Conservation (phyloP, 2,797 vertebrate genomes). For the Sebastes melanostomus region DNA sequence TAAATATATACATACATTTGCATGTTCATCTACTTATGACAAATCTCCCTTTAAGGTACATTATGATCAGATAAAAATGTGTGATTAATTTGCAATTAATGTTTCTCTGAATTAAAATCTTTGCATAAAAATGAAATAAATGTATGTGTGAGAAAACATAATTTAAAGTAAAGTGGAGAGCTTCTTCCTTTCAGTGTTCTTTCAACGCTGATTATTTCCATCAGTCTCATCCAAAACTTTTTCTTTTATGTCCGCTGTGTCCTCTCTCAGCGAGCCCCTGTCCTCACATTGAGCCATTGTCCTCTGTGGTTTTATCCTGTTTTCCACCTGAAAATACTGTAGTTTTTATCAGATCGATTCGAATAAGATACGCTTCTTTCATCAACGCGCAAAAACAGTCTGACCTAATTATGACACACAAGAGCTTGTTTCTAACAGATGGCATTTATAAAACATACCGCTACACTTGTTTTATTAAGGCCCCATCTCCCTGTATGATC, state of each 20-base stretch:
- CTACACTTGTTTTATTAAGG: constrained; percentile 23
- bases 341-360: constrained; percentile 39
- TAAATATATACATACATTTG: too few species aligned
- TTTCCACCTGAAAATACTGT: constrained; percentile 18
- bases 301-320: constrained; percentile 31
- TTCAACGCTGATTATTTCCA: background rate
- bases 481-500: background rate
- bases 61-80: too few species aligned
- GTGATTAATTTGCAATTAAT: too few species aligned
- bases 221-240: background rate
- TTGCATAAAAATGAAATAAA: background rate
- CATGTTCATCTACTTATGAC: too few species aligned
- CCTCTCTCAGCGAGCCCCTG: background rate
- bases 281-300: constrained; percentile 6
- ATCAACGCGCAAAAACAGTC: constrained; percentile 27
- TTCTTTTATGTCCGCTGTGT: background rate
- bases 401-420: constrained; percentile 52
- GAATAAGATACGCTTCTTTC: constrained; percentile 37
- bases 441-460: constrained; percentile 19
- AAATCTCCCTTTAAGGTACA: too few species aligned
- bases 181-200: background rate
- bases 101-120: background rate
- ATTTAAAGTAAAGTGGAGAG: background rate
- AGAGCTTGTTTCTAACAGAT: constrained; percentile 31
- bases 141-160: background rate